Conservation (phyloP, 1,140 invertebrate species). For the Microplitis demolitor region DNA sequence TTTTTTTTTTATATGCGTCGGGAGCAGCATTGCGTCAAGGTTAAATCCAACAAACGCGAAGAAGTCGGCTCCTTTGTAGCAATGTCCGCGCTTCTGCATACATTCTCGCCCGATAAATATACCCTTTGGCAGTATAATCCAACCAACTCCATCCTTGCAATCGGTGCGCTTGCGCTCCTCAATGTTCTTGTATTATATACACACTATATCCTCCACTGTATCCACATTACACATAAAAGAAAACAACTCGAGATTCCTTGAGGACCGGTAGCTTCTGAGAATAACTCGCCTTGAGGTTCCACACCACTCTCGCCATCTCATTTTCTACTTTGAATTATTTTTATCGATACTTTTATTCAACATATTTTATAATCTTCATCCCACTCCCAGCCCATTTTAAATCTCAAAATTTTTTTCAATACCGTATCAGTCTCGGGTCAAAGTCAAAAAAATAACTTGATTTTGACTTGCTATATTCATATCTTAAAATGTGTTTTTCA, state of each 20-base stretch:
- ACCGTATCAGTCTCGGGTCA: no score
- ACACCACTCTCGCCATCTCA: not conserved
- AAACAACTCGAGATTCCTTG: constrained; percentile 39
- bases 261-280: constrained; percentile 52
- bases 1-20: not conserved
- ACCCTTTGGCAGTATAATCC: constrained; percentile 62
- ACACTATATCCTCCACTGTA: no score
- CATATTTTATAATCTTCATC: no score
- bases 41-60: constrained; percentile 45
- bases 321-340: not conserved
- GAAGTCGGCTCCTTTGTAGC: constrained; percentile 58
- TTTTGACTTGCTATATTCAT: no score
- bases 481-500: no score
- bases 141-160: constrained; percentile 28
- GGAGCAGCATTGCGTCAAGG: constrained; percentile 50
- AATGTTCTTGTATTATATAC: no score
- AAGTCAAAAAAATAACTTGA: no score
- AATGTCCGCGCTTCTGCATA: constrained; percentile 60
- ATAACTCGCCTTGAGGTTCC: constrained; percentile 42
- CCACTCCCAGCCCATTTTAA: no score
- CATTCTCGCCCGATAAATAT: constrained; percentile 63
- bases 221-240: no score
- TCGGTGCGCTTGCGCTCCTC: constrained; percentile 21
- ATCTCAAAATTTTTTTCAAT: no score
- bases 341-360: no score